Evolutionary conservation across 2,888 invertebrate genomes (phyloP).

Genomic region (Conchocele bisecta): DNA sequence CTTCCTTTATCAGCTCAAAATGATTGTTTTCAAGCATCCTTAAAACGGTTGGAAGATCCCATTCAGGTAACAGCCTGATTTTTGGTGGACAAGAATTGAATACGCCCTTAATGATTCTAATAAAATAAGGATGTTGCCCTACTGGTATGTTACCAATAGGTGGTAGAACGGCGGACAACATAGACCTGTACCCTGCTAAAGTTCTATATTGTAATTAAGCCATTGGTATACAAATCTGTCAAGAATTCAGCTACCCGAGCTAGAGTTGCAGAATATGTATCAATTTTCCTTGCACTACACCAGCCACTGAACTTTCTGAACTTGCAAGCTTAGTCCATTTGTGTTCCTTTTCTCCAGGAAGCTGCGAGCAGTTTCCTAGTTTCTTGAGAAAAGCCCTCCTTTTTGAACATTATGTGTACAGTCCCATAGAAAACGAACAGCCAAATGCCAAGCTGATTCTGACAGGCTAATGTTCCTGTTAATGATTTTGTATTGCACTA

Average conservation of each 20-base stretch:
- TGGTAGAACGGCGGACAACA: neutral
- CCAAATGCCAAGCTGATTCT: too few species aligned
- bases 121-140: slow-evolving; percentile 6
- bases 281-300: too few species aligned
- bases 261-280: neutral
- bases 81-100: neutral
- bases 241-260: neutral
- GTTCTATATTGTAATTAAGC: neutral
- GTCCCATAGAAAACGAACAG: too few species aligned
- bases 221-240: neutral
- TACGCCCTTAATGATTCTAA: slow-evolving; percentile 5
- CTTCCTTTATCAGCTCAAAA: neutral
- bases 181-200: slow-evolving; percentile 3
- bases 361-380: neutral
- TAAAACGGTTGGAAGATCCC: slow-evolving; percentile 4
- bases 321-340: too few species aligned
- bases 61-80: neutral
- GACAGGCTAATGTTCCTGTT: too few species aligned
- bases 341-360: slow-evolving; percentile 12
- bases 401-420: neutral
- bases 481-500: too few species aligned
- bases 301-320: too few species aligned
- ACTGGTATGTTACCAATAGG: too few species aligned
- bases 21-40: neutral
- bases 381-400: too few species aligned